phyloP scores from a whole-genome alignment of 2,113 vertebrate species.

The Salvelinus alpinus region DNA sequence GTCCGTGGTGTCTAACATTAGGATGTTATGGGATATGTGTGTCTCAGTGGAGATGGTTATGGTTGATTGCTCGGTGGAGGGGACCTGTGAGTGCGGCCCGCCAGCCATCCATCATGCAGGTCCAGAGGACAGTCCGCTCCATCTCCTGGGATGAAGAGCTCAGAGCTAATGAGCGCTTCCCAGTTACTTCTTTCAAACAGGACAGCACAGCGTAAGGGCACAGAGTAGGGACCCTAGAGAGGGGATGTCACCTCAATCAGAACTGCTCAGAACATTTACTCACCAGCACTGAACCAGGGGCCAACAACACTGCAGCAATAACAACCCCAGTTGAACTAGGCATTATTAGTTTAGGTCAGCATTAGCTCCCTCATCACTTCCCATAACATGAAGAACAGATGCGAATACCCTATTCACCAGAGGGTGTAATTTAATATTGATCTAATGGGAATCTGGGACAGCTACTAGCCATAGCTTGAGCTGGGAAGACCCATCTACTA shows the following conservation, averaged over 20 bases:
- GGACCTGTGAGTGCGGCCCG: constrained; percentile 3
- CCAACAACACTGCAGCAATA: background rate
- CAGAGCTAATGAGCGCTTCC: background rate
- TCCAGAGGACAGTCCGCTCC: too few relatives aligned
- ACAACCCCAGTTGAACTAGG: background rate
- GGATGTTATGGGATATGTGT: background rate
- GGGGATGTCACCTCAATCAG: background rate
- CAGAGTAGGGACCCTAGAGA: background rate
- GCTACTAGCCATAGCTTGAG: background rate
- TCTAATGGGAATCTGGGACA: background rate
- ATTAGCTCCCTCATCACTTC: background rate
- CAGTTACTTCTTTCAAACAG: background rate
- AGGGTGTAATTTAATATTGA: background rate
- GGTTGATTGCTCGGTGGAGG: background rate
- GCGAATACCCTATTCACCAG: background rate
- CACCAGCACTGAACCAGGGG: background rate
- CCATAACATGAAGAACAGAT: background rate
- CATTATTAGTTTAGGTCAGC: background rate
- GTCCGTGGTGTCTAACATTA: background rate
- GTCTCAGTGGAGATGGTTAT: background rate
- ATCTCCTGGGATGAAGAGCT: constrained; percentile 38
- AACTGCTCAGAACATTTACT: background rate
- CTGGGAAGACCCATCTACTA: background rate
- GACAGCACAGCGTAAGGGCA: background rate
- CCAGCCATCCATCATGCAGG: constrained; percentile 13